Evolutionary conservation across 2,888 invertebrate genomes (phyloP).

Genomic region (Cyclophora albipunctata): DNA sequence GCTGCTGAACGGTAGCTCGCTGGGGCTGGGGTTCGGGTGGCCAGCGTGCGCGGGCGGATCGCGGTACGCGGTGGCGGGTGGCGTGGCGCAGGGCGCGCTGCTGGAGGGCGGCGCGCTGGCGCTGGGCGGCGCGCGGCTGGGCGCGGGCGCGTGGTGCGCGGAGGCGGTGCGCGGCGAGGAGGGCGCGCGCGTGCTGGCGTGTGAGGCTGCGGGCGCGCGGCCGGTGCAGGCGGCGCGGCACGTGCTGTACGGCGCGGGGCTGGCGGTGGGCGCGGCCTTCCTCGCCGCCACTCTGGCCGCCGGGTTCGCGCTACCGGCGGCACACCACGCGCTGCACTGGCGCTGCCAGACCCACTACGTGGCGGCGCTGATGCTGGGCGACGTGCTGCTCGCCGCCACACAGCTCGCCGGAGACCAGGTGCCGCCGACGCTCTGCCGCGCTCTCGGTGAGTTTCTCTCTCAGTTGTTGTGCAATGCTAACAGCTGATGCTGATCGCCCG

Average conservation of each 20-base stretch:
- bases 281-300: conserved; percentile 87
- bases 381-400: conserved; percentile 84
- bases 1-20: conserved; percentile 46
- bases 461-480: too few relatives aligned
- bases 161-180: conserved; percentile 64
- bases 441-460: conserved; percentile 76
- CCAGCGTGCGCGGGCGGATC: conserved; percentile 68
- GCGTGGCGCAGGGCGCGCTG: conserved; percentile 64
- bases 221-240: conserved; percentile 76
- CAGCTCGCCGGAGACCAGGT: conserved; percentile 80
- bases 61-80: conserved; percentile 76
- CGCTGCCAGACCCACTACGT: conserved; percentile 92
- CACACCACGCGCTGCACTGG: conserved; percentile 91
- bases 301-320: conserved; percentile 85
- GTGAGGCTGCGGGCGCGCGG: conserved; percentile 66
- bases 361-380: conserved; percentile 86
- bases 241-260: conserved; percentile 83
- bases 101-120: conserved; percentile 71
- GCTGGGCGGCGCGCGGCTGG: conserved; percentile 52
- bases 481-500: too few relatives aligned
- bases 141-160: conserved; percentile 62
- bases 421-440: conserved; percentile 77
- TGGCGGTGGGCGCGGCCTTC: conserved; percentile 88
- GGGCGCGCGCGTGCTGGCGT: conserved; percentile 42
- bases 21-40: conserved; percentile 65